Base-by-base conservation (phyloP, 92 coral and sea anemone genomes). In the Epizoanthus illoricatus region DNA sequence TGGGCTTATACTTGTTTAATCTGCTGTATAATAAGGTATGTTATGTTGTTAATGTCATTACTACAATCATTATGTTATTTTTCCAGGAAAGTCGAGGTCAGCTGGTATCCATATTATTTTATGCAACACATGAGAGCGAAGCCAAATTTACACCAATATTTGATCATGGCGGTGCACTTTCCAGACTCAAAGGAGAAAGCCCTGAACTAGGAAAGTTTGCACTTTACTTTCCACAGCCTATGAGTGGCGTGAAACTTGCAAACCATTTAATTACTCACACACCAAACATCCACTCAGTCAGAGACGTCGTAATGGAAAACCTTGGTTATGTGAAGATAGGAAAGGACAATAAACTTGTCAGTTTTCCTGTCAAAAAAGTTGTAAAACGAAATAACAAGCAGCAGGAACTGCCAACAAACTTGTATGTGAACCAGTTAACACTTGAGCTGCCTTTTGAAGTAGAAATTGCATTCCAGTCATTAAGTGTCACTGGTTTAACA, bases 181-280 rank as follows among this genome's bases (percentile, higher is more conserved):
- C 94, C 64, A 80, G 80, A 6, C 87, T 97, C 36, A 91, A 80
- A 5, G 99, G 99, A 9, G 85, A 88, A 23, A 89, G 94, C 20
- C 93, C 97, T 3, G 99, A 97, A 62, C 91, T 97, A 5, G 99
- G 99, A 33, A 84, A 87, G 75, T 97, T 93, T 81, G 83, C 86
- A 3, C 80, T 97, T 18, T 80, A 75, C 71, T 93, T 93, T 65
- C 87, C 94, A 13, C 81, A 85, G 43, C 97, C 97, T 0, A 42
- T 52, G 2, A 84, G 86, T n/a, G 85, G 84, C 39, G 84, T 91
- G 11, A 82, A 85, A 42, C 86, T 87, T 7, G 89, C 93, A 36
- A 91, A 90, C 54, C 94, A 91, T 73, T 88, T 97, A 13, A 87
- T 88, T 18, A 90, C 98, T 15, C 93, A 97, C 84, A 88, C 94